These are phyloP conservation scores for Dasysyrphus albostriatus DNA, from an alignment of 2,888 invertebrate genomes.

Conservation along the genomic window DNA sequence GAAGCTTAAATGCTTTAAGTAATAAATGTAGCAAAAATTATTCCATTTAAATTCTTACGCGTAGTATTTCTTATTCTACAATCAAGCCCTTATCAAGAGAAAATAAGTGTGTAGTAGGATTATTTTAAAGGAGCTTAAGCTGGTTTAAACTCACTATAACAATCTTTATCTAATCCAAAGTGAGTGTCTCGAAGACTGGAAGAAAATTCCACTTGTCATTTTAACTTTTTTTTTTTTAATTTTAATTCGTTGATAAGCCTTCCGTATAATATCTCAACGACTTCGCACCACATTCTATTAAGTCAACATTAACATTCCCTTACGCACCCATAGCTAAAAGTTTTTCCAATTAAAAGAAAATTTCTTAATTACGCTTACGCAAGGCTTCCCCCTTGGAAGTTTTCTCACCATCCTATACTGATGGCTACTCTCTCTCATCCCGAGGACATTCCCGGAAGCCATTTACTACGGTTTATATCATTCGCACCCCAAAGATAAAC, in stretches of 20 bases:
- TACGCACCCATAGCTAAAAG: constrained; percentile 30
- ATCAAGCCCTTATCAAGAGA: not conserved
- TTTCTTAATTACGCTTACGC: constrained; percentile 57
- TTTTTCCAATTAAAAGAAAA: constrained; percentile 67
- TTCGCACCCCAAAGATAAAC: constrained; percentile 16
- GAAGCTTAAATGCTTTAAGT: constrained; percentile 6
- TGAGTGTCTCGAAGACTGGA: not conserved
- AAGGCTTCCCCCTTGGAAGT: constrained; percentile 19
- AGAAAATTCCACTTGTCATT: constrained; percentile 14
- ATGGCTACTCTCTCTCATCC: constrained; percentile 1
- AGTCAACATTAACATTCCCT: constrained; percentile 22
- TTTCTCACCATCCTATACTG: constrained; percentile 4
- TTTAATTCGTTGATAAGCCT: constrained; percentile 33
- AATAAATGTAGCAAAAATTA: not conserved
- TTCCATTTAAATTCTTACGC: not conserved
- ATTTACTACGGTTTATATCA: constrained; percentile 9
- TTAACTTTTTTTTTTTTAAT: not conserved
- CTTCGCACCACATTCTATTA: constrained; percentile 29
- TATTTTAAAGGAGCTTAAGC: not conserved
- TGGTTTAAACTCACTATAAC: not conserved
- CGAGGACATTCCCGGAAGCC: constrained; percentile 30
- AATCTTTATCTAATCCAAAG: not conserved
- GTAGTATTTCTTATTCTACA: not conserved
- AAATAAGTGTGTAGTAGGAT: not conserved
- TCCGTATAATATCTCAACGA: constrained; percentile 27